Percentiles rank a stretch among this genome's conserved stretches.
phyloP scores from a whole-genome alignment of 1,140 invertebrate species.

The Leguminivora glycinivorella region DNA sequence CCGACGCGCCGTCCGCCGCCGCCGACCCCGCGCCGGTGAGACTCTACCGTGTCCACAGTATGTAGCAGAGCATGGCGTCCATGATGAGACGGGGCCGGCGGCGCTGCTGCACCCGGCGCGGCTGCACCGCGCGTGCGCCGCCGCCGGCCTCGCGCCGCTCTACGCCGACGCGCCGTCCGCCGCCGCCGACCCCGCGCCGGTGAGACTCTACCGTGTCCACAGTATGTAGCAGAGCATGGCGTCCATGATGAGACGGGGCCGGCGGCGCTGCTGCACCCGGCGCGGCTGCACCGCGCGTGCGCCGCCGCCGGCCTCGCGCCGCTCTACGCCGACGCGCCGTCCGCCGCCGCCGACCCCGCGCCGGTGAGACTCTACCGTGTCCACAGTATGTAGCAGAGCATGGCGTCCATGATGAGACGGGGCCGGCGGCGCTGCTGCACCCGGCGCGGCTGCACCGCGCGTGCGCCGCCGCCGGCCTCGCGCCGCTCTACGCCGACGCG shows the following conservation, averaged over 20 bases:
- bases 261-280: not conserved
- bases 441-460: not conserved
- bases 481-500: not conserved
- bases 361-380: not conserved
- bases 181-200: not conserved
- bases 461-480: not conserved
- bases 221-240: not conserved
- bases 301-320: not conserved
- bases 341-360: not conserved
- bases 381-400: not conserved
- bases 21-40: not conserved
- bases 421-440: not conserved
- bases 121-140: not conserved
- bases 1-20: not conserved
- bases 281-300: not conserved
- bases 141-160: not conserved
- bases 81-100: not conserved
- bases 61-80: not conserved
- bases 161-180: not conserved
- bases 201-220: not conserved
- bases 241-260: not conserved
- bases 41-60: no score
- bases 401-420: not conserved
- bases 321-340: not conserved
- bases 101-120: not conserved